Percentiles rank a stretch among this genome's conserved stretches.
phyloP scores from a whole-genome alignment of 1,140 invertebrate species.

The Cherax destructor region DNA sequence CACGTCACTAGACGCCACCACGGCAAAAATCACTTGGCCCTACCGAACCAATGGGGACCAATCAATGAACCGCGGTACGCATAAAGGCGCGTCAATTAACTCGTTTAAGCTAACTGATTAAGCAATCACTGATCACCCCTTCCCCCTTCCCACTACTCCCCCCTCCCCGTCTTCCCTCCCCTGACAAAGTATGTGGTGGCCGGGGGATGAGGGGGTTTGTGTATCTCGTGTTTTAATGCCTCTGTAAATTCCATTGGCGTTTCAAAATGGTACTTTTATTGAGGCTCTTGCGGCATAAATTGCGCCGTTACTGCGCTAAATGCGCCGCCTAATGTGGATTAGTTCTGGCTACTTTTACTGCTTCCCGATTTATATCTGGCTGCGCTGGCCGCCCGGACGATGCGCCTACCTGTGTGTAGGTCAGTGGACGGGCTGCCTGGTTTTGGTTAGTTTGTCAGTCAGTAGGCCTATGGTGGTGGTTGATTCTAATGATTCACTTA shows the following conservation, averaged over 20 bases:
- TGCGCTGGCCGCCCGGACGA: too few relatives aligned
- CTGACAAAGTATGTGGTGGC: too few relatives aligned
- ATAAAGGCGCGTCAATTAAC: too few relatives aligned
- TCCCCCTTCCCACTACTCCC: background rate
- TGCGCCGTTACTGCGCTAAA: slow-evolving; percentile 45
- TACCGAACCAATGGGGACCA: too few relatives aligned
- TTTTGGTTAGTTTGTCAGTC: too few relatives aligned
- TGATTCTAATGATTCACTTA: too few relatives aligned
- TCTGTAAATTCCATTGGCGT: slow-evolving; percentile 40
- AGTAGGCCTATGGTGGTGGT: too few relatives aligned
- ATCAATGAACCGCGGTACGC: too few relatives aligned
- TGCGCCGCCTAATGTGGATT: slow-evolving; percentile 40
- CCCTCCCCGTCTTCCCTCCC: too few relatives aligned
- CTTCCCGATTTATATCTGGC: slow-evolving; percentile 18
- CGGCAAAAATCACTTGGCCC: too few relatives aligned
- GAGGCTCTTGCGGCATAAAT: slow-evolving; percentile 42
- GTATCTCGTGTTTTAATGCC: slow-evolving; percentile 27
- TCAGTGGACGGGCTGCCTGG: background rate
- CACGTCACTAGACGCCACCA: too few relatives aligned
- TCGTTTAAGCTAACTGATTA: background rate
- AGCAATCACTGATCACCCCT: background rate
- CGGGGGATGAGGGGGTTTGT: background rate
- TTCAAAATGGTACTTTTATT: slow-evolving; percentile 54
- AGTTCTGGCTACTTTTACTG: slow-evolving; percentile 31
- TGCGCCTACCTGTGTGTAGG: background rate